These are phyloP conservation scores for Pachliopta kotzebuea DNA, from an alignment of 2,888 invertebrate species.

Conservation along the genomic window DNA sequence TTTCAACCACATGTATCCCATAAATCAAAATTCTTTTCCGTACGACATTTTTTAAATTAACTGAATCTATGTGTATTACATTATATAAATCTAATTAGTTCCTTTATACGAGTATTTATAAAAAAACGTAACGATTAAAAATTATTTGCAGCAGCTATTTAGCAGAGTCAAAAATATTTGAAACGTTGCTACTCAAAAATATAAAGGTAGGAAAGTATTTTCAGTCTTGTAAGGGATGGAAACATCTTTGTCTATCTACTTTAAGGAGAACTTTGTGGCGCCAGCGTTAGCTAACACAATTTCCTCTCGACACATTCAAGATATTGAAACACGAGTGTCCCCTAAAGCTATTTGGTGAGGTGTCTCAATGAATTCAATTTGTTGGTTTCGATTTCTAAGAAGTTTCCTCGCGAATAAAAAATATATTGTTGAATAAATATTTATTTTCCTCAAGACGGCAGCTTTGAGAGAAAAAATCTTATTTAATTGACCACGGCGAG, in stretches of 20 bases:
- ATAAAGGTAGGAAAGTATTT: neutral
- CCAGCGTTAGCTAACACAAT: slow-evolving; percentile 55
- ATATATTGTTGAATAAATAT: slow-evolving; percentile 1
- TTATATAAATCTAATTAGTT: no score
- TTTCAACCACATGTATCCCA: no score
- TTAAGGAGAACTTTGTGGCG: slow-evolving; percentile 33
- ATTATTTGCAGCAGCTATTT: no score
- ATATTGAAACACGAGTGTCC: slow-evolving; percentile 67
- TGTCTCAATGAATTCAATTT: slow-evolving; percentile 35
- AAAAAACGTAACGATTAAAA: no score
- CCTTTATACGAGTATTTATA: no score
- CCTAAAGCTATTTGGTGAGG: slow-evolving; percentile 46
- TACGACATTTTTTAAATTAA: no score
- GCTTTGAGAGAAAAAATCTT: no score
- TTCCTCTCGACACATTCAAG: slow-evolving; percentile 58
- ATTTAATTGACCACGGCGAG: no score
- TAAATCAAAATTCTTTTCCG: no score
- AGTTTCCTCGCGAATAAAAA: slow-evolving; percentile 7
- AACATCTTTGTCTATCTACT: slow-evolving; percentile 37
- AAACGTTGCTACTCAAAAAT: no score
- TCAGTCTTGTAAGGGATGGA: slow-evolving; percentile 23
- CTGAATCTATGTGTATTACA: no score
- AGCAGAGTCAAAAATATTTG: no score
- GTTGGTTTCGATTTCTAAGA: slow-evolving; percentile 27
- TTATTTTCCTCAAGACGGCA: neutral